Conservation (phyloP, 2,888 invertebrate species). For the Sthenelais limicola region DNA sequence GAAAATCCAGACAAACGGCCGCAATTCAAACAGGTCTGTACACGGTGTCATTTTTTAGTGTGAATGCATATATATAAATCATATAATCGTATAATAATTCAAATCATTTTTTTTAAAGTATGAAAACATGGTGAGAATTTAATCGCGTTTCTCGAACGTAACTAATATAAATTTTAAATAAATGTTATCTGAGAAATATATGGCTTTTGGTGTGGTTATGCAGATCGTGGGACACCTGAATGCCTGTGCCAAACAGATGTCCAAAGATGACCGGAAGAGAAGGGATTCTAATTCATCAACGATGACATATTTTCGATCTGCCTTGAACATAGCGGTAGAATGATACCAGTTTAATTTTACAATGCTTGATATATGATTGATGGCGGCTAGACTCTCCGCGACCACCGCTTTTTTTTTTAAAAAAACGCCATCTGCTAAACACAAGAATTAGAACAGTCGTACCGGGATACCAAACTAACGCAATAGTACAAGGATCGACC, state of each 20-base stretch:
- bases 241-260: background rate
- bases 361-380: too few species aligned
- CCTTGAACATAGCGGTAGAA: too few species aligned
- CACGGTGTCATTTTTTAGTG: too few species aligned
- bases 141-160: too few species aligned
- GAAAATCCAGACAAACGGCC: slow-evolving; percentile 57
- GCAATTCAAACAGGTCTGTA: slow-evolving; percentile 63
- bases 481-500: too few species aligned
- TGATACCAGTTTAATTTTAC: too few species aligned
- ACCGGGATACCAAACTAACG: too few species aligned
- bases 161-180: too few species aligned
- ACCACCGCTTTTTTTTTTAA: too few species aligned
- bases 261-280: background rate
- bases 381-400: too few species aligned
- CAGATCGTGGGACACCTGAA: background rate
- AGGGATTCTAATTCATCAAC: background rate
- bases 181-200: background rate
- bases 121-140: background rate
- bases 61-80: background rate
- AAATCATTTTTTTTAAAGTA: background rate
- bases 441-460: too few species aligned
- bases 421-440: too few species aligned
- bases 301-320: slow-evolving; percentile 13
- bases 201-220: background rate
- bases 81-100: background rate